A percentile compares a stretch with the other conserved stretches of the same genome.
Evolutionary conservation across 2,888 invertebrate genomes (phyloP).

Genomic region (Molorchus minor): DNA sequence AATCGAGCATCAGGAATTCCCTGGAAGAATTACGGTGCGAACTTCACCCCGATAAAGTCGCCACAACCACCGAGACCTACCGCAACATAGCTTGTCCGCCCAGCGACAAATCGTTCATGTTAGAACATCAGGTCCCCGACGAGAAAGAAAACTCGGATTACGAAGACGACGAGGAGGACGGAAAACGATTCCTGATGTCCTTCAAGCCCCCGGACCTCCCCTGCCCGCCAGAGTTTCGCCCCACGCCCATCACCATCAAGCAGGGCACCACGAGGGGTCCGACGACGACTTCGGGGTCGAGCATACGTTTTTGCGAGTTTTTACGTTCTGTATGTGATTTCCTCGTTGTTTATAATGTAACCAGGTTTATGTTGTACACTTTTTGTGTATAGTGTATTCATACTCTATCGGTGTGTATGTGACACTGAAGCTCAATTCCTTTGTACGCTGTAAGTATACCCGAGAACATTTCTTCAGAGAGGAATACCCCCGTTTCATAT

Average conservation of each 20-base stretch:
- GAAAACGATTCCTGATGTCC: constrained; percentile 22
- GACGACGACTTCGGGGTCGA: constrained; percentile 35
- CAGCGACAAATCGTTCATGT: constrained; percentile 21
- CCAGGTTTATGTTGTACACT: constrained; percentile 6
- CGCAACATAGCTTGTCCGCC: constrained; percentile 31
- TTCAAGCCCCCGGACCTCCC: constrained; percentile 56
- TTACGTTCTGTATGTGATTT: background rate
- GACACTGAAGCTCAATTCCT: constrained; percentile 21
- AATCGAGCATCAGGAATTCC: constrained; percentile 72
- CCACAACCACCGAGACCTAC: constrained; percentile 28
- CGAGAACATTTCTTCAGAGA: constrained; percentile 8
- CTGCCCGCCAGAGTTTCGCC: constrained; percentile 58
- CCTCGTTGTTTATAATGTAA: constrained; percentile 20
- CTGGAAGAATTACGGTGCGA: constrained; percentile 78
- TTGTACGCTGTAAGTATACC: constrained; percentile 16
- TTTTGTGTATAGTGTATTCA: constrained; percentile 6
- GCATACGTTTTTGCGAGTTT: background rate
- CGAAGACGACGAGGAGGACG: constrained; percentile 44
- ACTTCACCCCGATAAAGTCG: constrained; percentile 62
- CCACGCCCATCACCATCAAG: constrained; percentile 52
- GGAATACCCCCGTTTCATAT: constrained; percentile 16
- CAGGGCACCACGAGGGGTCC: constrained; percentile 50
- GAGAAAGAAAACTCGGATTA: constrained; percentile 43
- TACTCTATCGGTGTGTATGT: no score
- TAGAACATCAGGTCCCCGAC: constrained; percentile 26